Evolutionary conservation across 2,888 invertebrate genomes (phyloP).

Genomic region (Cryptocheilus praepositus): DNA sequence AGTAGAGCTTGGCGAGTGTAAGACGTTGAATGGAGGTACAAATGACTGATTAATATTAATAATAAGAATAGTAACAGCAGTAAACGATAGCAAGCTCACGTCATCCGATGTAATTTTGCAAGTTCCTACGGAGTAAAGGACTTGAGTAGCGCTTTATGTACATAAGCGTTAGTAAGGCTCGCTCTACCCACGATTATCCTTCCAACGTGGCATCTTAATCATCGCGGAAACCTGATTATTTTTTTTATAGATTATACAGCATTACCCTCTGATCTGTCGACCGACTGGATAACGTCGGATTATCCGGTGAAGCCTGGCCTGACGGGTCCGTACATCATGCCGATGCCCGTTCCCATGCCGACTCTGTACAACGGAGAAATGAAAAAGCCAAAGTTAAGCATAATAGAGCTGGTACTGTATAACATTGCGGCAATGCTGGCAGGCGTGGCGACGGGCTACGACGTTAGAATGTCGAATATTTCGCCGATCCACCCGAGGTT

Average conservation of each 20-base stretch:
- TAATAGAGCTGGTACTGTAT: slow-evolving; percentile 87
- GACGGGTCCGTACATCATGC: slow-evolving; percentile 71
- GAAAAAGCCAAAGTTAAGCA: slow-evolving; percentile 82
- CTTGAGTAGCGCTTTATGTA: slow-evolving; percentile 3
- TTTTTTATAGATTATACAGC: slow-evolving; percentile 70
- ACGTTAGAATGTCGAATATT: slow-evolving; percentile 91
- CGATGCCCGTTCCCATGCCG: slow-evolving; percentile 84
- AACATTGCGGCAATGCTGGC: slow-evolving; percentile 95
- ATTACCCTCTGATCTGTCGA: slow-evolving; percentile 61
- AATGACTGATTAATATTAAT: neutral
- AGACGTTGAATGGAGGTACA: too few relatives aligned
- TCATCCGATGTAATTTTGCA: too few relatives aligned
- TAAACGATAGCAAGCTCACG: neutral
- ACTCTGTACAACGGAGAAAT: slow-evolving; percentile 87
- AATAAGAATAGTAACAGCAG: neutral
- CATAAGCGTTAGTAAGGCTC: slow-evolving; percentile 1
- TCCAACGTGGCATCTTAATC: slow-evolving; percentile 1
- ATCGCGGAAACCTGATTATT: slow-evolving; percentile 39
- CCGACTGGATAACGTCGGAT: slow-evolving; percentile 67
- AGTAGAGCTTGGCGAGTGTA: too few relatives aligned
- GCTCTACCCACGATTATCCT: too few relatives aligned
- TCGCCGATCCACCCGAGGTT: slow-evolving; percentile 88
- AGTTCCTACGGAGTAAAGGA: too few relatives aligned
- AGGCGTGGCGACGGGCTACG: slow-evolving; percentile 93
- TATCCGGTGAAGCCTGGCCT: slow-evolving; percentile 67